Conservation (phyloP, 2,888 invertebrate genomes). For the Neocrepidodera transversa region DNA sequence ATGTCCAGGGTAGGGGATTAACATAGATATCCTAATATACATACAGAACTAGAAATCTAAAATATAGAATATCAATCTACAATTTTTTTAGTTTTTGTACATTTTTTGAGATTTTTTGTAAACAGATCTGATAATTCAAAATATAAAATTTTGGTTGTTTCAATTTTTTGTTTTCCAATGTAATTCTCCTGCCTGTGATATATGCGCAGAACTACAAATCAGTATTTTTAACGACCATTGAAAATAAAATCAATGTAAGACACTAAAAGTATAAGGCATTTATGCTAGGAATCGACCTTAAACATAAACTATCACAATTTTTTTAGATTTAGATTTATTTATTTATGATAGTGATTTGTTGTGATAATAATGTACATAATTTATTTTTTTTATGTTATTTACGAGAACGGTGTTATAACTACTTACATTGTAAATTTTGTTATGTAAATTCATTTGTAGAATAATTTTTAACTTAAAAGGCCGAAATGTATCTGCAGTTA, state of each 20-base stretch:
- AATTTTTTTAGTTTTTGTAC: constrained; percentile 37
- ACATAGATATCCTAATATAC: constrained; percentile 44
- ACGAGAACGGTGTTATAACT: neutral
- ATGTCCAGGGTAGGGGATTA: constrained; percentile 56
- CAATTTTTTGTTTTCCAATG: too few species aligned
- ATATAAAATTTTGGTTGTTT: constrained; percentile 19
- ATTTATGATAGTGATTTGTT: constrained; percentile 23
- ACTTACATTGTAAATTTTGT: too few species aligned
- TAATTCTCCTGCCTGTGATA: constrained; percentile 55
- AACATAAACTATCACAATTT: constrained; percentile 10
- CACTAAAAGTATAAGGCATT: constrained; percentile 30
- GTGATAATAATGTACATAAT: constrained; percentile 23
- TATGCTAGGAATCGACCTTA: constrained; percentile 39
- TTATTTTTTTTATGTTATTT: constrained; percentile 13
- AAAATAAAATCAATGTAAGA: constrained; percentile 30
- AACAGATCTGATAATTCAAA: constrained; percentile 33
- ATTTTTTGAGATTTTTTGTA: constrained; percentile 38
- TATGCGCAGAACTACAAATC: constrained; percentile 52
- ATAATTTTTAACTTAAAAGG: constrained; percentile 5
- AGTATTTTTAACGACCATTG: constrained; percentile 50
- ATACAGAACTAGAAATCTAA: constrained; percentile 43
- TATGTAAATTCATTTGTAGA: neutral
- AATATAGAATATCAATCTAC: constrained; percentile 38
- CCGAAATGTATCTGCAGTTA: neutral
- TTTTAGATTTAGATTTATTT: constrained; percentile 21